Base-by-base conservation (phyloP, 2,797 vertebrate species). In the Potorous gilbertii region DNA sequence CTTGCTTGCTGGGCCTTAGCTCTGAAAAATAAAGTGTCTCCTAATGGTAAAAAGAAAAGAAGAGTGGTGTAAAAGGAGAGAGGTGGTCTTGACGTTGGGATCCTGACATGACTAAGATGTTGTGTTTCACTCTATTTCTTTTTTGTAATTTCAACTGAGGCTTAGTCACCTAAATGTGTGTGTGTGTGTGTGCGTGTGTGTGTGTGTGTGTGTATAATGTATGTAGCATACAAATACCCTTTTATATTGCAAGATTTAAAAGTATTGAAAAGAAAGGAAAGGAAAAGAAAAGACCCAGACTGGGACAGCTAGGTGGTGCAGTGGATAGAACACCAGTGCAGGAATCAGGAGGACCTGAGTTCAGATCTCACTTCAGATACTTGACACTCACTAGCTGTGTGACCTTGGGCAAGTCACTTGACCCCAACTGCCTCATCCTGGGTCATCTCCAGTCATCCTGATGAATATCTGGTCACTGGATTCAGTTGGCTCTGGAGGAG, bases 241-340 rank as follows among this genome's bases (percentile, higher is more conserved):
- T 96, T 97, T 97, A 11, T 27, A 46, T 91, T 95, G 89, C 54
- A 96, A 66, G 93, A 97, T 97, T 98, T 97, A 91, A 96, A 97
- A 97, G 18, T 96, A 93, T 94, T 97, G 96, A 87, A 27, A 46
- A 81, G 13, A 62, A 31, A 12, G 13, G 9, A 74, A 18, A 18
- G 24, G 66, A 2, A 62, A 62, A 59, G 10, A 31, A 59, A 34
- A 31, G 24, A 52, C 5, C 52, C 52, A 52, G 52, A 52, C 52
- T 52, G 0, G 52, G 52, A 5, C 52, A 52, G 52, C 52, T 52
- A 52, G 52, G 52, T 52, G 52, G 52, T 52, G 52, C 52, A 52
- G 52, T 52, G 52, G 5, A 52, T 52, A 52, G 52, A 52, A 5
- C 5, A 52, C 52, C 52, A 52, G 52, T 52, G 52, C 52, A 52